Evolutionary conservation across 2,888 invertebrate species (phyloP).

Genomic region (Thera britannica): DNA sequence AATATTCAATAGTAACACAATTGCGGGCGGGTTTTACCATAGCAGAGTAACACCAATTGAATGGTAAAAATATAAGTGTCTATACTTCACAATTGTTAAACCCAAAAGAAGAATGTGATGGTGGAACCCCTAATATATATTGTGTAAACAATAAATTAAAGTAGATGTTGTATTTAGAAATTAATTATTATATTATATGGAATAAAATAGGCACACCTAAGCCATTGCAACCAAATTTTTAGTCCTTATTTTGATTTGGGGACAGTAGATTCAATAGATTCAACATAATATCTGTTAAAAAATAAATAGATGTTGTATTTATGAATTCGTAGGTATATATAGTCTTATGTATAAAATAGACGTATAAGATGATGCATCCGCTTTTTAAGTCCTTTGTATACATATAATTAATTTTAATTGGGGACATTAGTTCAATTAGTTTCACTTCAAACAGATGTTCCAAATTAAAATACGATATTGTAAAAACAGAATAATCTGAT

Average conservation of each 20-base stretch:
- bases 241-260: background rate
- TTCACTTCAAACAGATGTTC: constrained; percentile 3
- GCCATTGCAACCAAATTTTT: background rate
- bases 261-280: background rate
- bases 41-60: no score
- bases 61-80: no score
- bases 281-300: no score
- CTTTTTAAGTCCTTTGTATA: background rate
- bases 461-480: background rate
- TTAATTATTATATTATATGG: no score
- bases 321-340: background rate
- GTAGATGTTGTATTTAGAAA: no score
- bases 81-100: no score
- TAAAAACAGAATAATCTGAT: constrained; percentile 11
- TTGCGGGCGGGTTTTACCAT: no score
- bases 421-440: background rate
- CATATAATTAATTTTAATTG: background rate
- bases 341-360: background rate
- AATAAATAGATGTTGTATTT: no score
- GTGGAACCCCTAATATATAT: no score
- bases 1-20: no score
- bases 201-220: background rate
- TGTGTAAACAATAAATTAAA: no score
- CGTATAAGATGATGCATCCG: background rate
- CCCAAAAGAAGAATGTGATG: no score